phyloP scores from a whole-genome alignment of 2,797 vertebrate species.

The Diplodus puntazzo region DNA sequence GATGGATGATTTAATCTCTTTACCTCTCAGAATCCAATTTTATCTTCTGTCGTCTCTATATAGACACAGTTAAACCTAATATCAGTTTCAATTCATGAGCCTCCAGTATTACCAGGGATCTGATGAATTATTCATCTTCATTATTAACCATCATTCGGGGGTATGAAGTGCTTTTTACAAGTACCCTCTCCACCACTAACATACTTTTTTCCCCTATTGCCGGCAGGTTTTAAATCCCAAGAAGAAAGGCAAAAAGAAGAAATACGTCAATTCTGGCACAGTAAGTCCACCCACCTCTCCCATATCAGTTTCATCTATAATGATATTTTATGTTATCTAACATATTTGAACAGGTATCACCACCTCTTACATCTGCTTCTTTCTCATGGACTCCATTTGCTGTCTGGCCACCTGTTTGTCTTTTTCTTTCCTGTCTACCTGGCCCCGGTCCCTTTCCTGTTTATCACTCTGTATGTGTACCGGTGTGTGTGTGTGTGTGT shows the following conservation, averaged over 20 bases:
- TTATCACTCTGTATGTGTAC: constrained; percentile 31
- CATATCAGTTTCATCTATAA: constrained; percentile 16
- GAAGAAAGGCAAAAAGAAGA: constrained; percentile 98
- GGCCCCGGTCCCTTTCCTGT: constrained; percentile 21
- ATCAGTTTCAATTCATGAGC: constrained; percentile 23
- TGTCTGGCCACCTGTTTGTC: constrained; percentile 49
- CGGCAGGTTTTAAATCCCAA: constrained; percentile 92
- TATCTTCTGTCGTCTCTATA: not conserved
- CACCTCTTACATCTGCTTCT: constrained; percentile 43
- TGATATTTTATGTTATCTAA: constrained; percentile 13
- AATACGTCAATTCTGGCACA: constrained; percentile 95
- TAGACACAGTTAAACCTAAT: constrained; percentile 22
- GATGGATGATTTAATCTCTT: constrained; percentile 22
- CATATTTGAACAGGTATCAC: constrained; percentile 25
- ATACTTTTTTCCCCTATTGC: constrained; percentile 11
- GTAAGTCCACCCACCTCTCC: constrained; percentile 82
- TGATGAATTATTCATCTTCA: constrained; percentile 66
- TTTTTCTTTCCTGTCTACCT: constrained; percentile 43
- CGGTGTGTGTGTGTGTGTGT: constrained; percentile 26
- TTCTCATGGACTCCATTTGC: constrained; percentile 17
- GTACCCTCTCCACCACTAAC: constrained; percentile 38
- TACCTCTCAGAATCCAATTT: constrained; percentile 29
- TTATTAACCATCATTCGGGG: constrained; percentile 45
- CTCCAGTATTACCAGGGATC: constrained; percentile 33
- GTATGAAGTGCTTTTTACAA: constrained; percentile 55